These are phyloP conservation scores for Falco naumanni DNA, from an alignment of 2,797 vertebrate genomes.

Conservation along the genomic window DNA sequence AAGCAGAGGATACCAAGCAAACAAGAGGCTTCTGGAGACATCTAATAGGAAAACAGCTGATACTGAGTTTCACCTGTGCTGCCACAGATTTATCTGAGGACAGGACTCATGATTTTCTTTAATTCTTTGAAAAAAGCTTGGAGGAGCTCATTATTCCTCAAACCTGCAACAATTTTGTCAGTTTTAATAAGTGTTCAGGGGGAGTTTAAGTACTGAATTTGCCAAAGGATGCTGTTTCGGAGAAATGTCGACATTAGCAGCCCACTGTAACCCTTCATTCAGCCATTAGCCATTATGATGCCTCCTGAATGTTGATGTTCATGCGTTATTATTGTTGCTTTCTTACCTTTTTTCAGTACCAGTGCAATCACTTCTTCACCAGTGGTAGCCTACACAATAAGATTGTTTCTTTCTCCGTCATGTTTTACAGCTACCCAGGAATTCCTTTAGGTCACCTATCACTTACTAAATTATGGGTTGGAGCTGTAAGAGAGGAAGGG, in stretches of 20 bases:
- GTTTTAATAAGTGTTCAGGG: neutral
- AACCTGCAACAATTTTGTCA: neutral
- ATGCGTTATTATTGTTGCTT: neutral
- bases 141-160: constrained; percentile 14
- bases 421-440: neutral
- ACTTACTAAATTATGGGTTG: neutral
- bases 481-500: neutral
- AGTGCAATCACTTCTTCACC: neutral
- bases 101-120: neutral
- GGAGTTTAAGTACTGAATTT: neutral
- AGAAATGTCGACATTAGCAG: neutral
- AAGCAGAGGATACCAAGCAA: neutral
- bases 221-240: neutral
- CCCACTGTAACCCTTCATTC: neutral
- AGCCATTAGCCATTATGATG: neutral
- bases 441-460: constrained; percentile 20
- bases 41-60: neutral
- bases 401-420: neutral
- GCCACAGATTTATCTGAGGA: neutral
- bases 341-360: neutral
- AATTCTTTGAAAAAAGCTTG: neutral
- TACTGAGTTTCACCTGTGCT: neutral
- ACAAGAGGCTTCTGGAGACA: neutral
- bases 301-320: neutral
- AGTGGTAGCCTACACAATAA: neutral